Conservation (phyloP, 2,888 invertebrate species). For the Panopea generosa region DNA sequence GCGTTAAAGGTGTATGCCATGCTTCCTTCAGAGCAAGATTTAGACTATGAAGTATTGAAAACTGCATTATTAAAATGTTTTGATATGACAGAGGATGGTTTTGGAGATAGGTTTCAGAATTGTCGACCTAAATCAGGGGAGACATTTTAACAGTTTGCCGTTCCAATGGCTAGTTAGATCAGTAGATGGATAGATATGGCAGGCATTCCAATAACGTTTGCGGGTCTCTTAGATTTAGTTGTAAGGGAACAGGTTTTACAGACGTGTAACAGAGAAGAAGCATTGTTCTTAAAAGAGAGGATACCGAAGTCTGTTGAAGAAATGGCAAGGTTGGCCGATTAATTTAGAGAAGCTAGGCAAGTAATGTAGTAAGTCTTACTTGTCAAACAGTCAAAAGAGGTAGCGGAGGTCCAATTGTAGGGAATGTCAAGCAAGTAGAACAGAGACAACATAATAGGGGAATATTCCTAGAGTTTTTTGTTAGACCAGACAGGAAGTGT, state of each 20-base stretch:
- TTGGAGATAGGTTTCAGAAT: conserved; percentile 31
- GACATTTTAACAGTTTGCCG: conserved; percentile 33
- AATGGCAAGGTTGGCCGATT: conserved; percentile 38
- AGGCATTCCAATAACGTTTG: conserved; percentile 13
- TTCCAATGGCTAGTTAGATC: conserved; percentile 30
- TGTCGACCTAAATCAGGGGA: conserved; percentile 31
- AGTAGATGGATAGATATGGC: conserved; percentile 41
- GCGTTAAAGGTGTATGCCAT: conserved; percentile 37
- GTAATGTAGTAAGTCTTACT: not conserved
- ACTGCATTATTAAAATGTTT: conserved; percentile 33
- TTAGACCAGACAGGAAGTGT: not conserved
- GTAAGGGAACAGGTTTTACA: conserved; percentile 32
- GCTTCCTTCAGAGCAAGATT: conserved; percentile 18
- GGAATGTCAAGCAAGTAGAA: not conserved
- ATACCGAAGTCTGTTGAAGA: conserved; percentile 23
- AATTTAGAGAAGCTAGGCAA: conserved; percentile 34
- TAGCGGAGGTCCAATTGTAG: not conserved
- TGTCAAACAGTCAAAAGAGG: not conserved
- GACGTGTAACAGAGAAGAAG: conserved; percentile 11
- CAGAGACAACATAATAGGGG: no score
- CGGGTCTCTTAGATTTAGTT: conserved; percentile 28
- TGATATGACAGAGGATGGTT: conserved; percentile 42
- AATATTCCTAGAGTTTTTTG: no score
- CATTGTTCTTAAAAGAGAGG: conserved; percentile 44
- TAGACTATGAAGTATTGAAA: conserved; percentile 36